Evolutionary conservation across 2,113 vertebrate species (phyloP), one percentile per base, ranked within the genome.

Genomic region (Donacobius atricapilla): DNA sequence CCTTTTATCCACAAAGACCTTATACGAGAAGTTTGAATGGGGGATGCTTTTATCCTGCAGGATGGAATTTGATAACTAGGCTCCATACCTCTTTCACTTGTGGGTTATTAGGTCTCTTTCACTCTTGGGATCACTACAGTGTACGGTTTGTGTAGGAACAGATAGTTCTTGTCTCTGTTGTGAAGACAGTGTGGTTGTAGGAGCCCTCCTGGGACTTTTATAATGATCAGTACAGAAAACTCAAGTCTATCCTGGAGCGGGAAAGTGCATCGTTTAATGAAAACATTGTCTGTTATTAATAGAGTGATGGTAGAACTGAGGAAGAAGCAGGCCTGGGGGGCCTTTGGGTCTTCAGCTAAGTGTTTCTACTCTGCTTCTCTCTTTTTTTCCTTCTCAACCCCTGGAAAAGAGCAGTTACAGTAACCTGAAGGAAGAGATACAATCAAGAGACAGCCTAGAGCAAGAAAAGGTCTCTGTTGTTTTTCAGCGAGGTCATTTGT

Each of bases 301-400:
- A 97, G 96, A 97, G 82, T 97, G 94, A 94, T 97, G 94, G 92
- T 97, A 97, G 94, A 95, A 96, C 93, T 94, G 94, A 96, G 94
- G 92, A 89, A 83, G 90, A 87, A 93, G 89, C 91, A 77, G 94
- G 95, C 93, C 96, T 96, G 68, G 91, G 75, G 90, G 87, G 73
- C 89, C 96, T 97, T 93, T 92, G 96, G 96, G 96, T 97, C 95
- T 97, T 96, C 92, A 93, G 96, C 92, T 97, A 97, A 97, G 97
- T 98, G 97, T 97, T 97, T 97, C 94, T 92, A 94, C 73, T 89
- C 90, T 76, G 73, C 84, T 92, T 87, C 85, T 95, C 83, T 83
- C 63, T n/a, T 83, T 82, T 90, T 75, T 81, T 82, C 10, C 37
- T 69, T 82, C 73, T 75, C 88, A 95, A 78, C 93, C 97, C 91